Percentiles rank a stretch among this genome's conserved stretches.
phyloP scores from a whole-genome alignment of 2,888 invertebrate species.

The Pediacus dermestoides region DNA sequence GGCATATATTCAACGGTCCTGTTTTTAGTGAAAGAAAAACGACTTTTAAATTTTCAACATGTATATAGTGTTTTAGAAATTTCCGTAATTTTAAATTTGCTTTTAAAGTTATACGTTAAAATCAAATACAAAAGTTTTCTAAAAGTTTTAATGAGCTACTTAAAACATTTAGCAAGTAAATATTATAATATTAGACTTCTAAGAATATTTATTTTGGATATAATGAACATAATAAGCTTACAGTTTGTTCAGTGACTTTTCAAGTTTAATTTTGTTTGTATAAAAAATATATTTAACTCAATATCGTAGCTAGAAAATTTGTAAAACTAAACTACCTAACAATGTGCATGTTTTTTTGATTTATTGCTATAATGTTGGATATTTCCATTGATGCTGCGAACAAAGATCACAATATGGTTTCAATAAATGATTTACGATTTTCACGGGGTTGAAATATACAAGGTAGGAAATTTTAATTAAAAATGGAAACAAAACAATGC shows the following conservation, averaged over 20 bases:
- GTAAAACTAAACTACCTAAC: constrained; percentile 1
- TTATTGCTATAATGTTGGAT: background rate
- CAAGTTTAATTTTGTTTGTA: no score
- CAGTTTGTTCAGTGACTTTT: no score
- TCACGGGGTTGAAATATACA: background rate
- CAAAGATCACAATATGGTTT: constrained; percentile 5
- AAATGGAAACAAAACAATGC: no score
- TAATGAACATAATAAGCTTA: no score
- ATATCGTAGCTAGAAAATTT: background rate
- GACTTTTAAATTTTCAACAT: no score
- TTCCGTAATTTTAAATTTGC: no score
- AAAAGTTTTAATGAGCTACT: constrained; percentile 27
- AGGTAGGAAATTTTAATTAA: no score
- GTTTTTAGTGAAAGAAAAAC: no score
- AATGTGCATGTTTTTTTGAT: constrained; percentile 1
- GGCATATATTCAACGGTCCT: no score
- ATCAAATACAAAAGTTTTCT: constrained; percentile 18
- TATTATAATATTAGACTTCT: background rate
- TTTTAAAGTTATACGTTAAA: no score
- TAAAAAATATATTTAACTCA: constrained; percentile 4
- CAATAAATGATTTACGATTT: constrained; percentile 5
- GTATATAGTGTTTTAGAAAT: no score
- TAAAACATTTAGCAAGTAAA: constrained; percentile 17
- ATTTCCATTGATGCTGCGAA: constrained; percentile 1
- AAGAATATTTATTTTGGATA: no score